Conservation (phyloP, 2,113 vertebrate genomes). For the Mionectes macconnelli region DNA sequence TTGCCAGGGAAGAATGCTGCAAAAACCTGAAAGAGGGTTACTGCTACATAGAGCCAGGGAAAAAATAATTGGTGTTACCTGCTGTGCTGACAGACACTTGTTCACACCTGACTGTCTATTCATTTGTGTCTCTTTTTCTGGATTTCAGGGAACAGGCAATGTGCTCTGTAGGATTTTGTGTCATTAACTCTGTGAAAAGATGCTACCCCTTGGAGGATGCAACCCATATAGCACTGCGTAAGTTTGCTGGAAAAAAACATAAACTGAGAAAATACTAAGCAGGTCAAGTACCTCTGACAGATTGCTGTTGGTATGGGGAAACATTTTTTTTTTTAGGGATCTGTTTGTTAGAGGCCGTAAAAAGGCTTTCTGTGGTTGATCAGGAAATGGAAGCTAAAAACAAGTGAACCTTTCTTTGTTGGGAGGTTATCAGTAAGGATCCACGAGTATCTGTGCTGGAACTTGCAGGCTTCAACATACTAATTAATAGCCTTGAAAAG, state of each 20-base stretch:
- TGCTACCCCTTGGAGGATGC: slow-evolving; percentile 94
- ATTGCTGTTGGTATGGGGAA: background rate
- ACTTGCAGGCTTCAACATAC: background rate
- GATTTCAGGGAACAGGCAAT: slow-evolving; percentile 88
- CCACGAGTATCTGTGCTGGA: background rate
- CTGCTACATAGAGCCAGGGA: background rate
- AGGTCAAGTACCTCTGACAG: background rate
- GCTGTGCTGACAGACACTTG: background rate
- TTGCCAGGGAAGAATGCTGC: background rate
- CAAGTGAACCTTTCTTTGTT: background rate
- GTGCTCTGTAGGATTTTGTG: slow-evolving; percentile 89
- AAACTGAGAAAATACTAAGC: background rate
- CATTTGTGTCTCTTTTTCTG: slow-evolving; percentile 2
- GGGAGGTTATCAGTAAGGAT: background rate
- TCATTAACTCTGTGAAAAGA: slow-evolving; percentile 89
- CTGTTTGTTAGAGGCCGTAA: background rate
- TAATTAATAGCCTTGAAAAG: background rate
- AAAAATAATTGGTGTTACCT: background rate
- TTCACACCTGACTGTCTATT: background rate
- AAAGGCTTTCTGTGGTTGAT: background rate
- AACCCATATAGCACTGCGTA: slow-evolving; percentile 94
- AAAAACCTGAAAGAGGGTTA: background rate
- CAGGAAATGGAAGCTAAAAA: background rate
- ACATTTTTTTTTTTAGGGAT: background rate
- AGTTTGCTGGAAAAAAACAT: slow-evolving; percentile 29